A percentile compares a stretch with the other conserved stretches of the same genome.
phyloP scores from a whole-genome alignment of 2,113 vertebrate genomes.

The Merops nubicus region DNA sequence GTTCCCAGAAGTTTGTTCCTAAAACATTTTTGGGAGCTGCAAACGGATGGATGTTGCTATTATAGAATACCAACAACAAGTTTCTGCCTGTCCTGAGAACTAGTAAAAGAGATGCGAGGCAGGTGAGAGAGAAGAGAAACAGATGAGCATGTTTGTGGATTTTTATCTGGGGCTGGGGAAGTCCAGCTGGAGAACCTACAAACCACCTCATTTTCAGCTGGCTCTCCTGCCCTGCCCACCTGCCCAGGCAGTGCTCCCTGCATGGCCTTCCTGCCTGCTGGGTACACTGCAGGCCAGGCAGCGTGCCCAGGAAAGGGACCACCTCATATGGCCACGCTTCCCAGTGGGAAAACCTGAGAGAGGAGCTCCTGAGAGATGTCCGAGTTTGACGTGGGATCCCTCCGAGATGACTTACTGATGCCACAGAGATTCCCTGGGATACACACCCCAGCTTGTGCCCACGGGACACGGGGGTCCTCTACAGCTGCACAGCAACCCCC shows the following conservation, averaged over 20 bases:
- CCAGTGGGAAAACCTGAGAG: not conserved
- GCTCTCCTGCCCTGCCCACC: not conserved
- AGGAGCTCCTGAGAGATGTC: not conserved
- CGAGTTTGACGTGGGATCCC: not conserved
- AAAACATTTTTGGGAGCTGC: not conserved
- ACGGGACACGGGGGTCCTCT: not conserved
- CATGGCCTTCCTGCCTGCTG: no score
- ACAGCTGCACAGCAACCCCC: not conserved
- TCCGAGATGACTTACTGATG: rapidly evolving
- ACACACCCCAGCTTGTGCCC: rapidly evolving
- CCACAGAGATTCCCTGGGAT: not conserved
- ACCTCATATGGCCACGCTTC: not conserved
- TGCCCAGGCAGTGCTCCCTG: not conserved
- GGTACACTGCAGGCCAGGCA: no score
- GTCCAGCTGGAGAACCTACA: not conserved
- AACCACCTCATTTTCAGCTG: not conserved
- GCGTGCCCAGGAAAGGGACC: rapidly evolving
- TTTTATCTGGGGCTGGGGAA: not conserved
- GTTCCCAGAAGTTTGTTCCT: not conserved
- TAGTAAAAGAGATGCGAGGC: not conserved
- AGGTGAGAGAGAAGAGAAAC: not conserved
- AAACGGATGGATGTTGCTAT: not conserved
- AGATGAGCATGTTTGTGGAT: rapidly evolving
- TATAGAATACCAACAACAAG: not conserved
- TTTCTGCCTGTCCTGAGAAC: not conserved